Percentiles rank a stretch among this genome's conserved stretches.
Evolutionary conservation across 2,797 vertebrate species (phyloP).

Genomic region (Rhinichthys osculus): DNA sequence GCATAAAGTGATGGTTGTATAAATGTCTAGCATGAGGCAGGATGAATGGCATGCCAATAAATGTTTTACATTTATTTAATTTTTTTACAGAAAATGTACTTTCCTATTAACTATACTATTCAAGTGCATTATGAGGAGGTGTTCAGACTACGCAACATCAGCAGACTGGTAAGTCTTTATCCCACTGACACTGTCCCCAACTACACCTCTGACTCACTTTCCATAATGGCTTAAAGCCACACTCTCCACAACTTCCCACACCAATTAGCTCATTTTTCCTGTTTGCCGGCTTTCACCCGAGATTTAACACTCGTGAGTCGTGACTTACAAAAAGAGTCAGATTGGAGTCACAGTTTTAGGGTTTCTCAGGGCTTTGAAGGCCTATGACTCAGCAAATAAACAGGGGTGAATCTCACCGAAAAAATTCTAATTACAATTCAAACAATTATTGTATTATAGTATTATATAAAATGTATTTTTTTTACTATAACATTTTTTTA

Average conservation of each 20-base stretch:
- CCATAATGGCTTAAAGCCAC: constrained; percentile 32
- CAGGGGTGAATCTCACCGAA: not conserved
- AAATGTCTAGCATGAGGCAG: too few relatives aligned
- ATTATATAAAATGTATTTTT: not conserved
- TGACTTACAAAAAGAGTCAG: constrained; percentile 10
- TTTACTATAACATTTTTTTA: not conserved
- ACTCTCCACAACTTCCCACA: constrained; percentile 22
- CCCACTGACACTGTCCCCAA: not conserved
- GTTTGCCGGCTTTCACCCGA: constrained; percentile 13
- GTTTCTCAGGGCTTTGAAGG: not conserved
- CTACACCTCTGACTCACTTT: constrained; percentile 46
- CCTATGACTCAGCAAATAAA: not conserved
- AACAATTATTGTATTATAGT: not conserved
- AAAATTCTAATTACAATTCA: not conserved
- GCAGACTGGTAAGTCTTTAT: constrained; percentile 72
- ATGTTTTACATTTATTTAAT: not conserved
- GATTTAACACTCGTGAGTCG: constrained; percentile 11
- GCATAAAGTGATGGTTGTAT: not conserved
- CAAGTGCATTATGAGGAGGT: constrained; percentile 76
- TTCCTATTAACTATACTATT: constrained; percentile 81
- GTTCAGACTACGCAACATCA: constrained; percentile 78
- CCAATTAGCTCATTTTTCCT: not conserved
- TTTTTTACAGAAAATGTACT: constrained; percentile 77
- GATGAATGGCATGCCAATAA: not conserved
- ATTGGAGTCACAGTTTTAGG: not conserved